Conservation (phyloP, 2,113 vertebrate genomes). For the Gnathonemus echidnorhynchus region DNA sequence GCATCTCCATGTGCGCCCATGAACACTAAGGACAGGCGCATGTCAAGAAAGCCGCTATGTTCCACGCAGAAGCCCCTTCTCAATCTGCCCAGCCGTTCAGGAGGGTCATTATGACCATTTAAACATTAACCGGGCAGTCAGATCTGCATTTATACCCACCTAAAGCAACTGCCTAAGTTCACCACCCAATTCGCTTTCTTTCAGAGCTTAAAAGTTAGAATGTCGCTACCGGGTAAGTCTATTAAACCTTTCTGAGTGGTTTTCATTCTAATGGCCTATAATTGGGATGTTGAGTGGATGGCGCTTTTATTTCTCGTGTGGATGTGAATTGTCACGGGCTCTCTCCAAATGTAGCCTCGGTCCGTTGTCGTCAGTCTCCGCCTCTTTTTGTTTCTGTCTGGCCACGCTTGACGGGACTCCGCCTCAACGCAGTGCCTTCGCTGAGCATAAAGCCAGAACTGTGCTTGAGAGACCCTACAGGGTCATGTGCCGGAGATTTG, state of each 20-base stretch:
- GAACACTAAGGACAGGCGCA: neutral
- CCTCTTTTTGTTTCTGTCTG: neutral
- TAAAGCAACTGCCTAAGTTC: neutral
- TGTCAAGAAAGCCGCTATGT: neutral
- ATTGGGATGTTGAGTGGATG: neutral
- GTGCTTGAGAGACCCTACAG: neutral
- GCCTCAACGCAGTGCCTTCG: neutral
- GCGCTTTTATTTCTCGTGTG: neutral
- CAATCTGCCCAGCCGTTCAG: neutral
- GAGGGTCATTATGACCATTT: neutral
- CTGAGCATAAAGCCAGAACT: neutral
- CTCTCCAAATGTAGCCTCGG: neutral
- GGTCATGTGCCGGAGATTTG: neutral
- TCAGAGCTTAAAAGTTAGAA: conserved; percentile 57
- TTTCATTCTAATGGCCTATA: neutral
- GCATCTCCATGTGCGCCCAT: neutral
- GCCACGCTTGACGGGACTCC: neutral
- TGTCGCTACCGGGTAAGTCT: conserved; percentile 52
- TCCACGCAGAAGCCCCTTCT: neutral
- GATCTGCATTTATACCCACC: neutral
- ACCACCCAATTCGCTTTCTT: conserved; percentile 27
- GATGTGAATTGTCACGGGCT: neutral
- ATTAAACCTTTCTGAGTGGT: neutral
- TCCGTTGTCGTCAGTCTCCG: neutral
- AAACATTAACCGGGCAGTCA: neutral